Conservation (phyloP, 2,797 vertebrate genomes). For the Eulemur albifrons region DNA sequence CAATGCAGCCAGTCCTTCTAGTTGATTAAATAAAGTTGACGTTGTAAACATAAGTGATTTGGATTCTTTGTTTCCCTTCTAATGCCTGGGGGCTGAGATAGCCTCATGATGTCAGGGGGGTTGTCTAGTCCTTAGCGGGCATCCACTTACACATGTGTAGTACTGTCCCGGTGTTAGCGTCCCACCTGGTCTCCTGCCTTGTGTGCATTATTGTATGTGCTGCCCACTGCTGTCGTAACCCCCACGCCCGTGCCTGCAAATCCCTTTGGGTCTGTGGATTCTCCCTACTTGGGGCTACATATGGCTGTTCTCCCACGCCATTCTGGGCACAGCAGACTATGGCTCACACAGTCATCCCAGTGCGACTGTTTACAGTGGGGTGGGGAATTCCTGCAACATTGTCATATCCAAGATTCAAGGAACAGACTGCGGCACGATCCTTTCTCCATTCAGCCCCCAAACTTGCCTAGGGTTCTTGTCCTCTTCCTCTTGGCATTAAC, state of each 20-base stretch:
- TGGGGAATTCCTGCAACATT: not conserved
- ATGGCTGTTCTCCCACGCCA: not conserved
- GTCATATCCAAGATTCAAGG: too few species aligned
- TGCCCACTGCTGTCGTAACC: too few species aligned
- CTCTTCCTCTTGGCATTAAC: not conserved
- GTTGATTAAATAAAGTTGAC: not conserved
- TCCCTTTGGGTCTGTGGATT: not conserved
- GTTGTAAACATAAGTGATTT: not conserved
- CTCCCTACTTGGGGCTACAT: not conserved
- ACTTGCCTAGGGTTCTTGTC: not conserved
- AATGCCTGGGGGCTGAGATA: not conserved
- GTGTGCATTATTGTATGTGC: not conserved
- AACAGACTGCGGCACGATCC: not conserved
- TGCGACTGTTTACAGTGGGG: not conserved
- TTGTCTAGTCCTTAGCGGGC: not conserved
- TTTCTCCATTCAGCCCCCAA: not conserved
- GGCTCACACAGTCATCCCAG: not conserved
- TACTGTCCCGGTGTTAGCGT: not conserved
- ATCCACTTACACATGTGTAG: not conserved
- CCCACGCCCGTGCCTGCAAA: not conserved
- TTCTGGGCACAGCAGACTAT: not conserved
- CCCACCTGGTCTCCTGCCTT: not conserved
- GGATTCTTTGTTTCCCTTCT: not conserved
- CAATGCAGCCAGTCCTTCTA: not conserved
- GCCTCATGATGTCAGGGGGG: not conserved